Percentiles rank a stretch among this genome's conserved stretches.
These are phyloP conservation scores for Pinna nobilis DNA, from an alignment of 1,140 invertebrate genomes.

Conservation along the genomic window DNA sequence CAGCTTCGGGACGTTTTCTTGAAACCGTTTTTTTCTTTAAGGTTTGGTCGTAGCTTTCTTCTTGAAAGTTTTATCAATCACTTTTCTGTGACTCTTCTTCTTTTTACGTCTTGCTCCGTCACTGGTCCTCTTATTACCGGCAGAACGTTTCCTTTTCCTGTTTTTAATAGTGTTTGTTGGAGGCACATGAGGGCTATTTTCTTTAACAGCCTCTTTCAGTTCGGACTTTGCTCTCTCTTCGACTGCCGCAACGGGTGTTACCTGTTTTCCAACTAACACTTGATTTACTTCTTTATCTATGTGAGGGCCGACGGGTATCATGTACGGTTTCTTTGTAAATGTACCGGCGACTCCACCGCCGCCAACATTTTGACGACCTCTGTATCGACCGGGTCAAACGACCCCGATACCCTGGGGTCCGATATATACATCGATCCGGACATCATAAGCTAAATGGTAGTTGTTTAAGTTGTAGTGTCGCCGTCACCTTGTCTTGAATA, in stretches of 20 bases:
- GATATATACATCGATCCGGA: slow-evolving; percentile 1
- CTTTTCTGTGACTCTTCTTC: neutral
- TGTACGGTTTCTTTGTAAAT: slow-evolving; percentile 25
- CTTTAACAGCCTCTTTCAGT: slow-evolving; percentile 10
- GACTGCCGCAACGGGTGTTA: slow-evolving; percentile 22
- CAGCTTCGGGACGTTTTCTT: neutral
- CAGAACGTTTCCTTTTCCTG: neutral
- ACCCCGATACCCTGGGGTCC: slow-evolving; percentile 6
- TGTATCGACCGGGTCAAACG: neutral
- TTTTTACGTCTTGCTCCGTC: neutral
- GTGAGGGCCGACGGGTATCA: slow-evolving; percentile 17
- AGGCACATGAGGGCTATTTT: slow-evolving; percentile 3
- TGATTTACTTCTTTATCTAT: neutral
- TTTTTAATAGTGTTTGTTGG: slow-evolving; percentile 12
- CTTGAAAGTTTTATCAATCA: neutral
- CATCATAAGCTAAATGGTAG: neutral
- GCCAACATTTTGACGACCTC: neutral
- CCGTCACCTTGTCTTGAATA: neutral
- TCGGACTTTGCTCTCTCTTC: slow-evolving; percentile 31
- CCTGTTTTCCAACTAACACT: neutral
- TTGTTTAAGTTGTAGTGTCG: slow-evolving; percentile 1
- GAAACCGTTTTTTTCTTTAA: neutral
- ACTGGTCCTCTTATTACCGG: neutral
- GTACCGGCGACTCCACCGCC: neutral
- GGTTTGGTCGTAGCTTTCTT: neutral